These are phyloP conservation scores for Heliconius melpomene DNA, from an alignment of 1,140 invertebrate genomes.

Conservation along the genomic window DNA sequence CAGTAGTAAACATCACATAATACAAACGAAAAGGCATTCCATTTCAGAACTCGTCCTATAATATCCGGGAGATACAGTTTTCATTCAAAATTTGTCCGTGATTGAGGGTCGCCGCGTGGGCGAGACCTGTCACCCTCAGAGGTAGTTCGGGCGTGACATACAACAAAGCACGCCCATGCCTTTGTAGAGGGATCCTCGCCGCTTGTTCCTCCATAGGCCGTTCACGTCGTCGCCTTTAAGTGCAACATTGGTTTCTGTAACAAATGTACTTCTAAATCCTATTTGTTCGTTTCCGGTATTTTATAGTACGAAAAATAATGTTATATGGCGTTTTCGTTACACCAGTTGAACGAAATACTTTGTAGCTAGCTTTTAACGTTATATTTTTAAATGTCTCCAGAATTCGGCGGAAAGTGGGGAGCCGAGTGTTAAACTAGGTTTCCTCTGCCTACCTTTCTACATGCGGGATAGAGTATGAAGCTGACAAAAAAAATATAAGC, in stretches of 20 bases:
- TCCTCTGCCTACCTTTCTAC: too few relatives aligned
- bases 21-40: background rate
- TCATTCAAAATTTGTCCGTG: conserved; percentile 35
- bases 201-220: conserved; percentile 83
- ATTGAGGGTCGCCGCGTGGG: conserved; percentile 52
- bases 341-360: too few relatives aligned
- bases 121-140: conserved; percentile 81
- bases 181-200: conserved; percentile 84
- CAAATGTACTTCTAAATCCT: conserved; percentile 18
- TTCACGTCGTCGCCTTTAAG: conserved; percentile 82
- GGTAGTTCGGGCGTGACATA: conserved; percentile 84
- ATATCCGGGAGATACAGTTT: conserved; percentile 8
- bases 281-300: background rate
- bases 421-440: too few relatives aligned
- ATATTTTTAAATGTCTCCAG: too few relatives aligned
- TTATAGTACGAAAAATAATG: background rate
- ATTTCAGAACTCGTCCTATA: background rate
- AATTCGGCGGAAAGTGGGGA: too few relatives aligned
- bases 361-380: too few relatives aligned
- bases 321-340: too few relatives aligned
- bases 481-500: too few relatives aligned
- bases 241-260: conserved; percentile 81
- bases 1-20: background rate
- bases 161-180: conserved; percentile 86
- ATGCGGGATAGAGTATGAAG: too few relatives aligned